Percentiles rank a stretch among this genome's conserved stretches.
Conservation (phyloP, 2,797 vertebrate species). For the Cryptoblepharus egeriae region DNA sequence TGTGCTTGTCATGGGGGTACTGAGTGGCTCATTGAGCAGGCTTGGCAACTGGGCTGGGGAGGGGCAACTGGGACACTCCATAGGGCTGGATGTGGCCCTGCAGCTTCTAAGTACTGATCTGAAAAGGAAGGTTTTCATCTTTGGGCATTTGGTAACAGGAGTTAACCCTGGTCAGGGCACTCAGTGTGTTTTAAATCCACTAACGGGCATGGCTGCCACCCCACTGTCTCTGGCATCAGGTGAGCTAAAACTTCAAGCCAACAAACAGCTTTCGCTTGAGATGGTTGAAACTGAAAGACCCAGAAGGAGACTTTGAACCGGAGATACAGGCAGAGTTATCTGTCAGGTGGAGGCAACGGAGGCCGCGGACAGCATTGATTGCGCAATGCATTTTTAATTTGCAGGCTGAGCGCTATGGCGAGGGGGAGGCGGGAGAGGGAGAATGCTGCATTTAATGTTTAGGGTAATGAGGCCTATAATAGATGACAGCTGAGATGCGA, state of each 20-base stretch:
- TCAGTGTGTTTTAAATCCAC: background rate
- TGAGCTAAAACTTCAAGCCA: background rate
- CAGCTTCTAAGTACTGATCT: background rate
- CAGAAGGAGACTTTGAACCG: constrained; percentile 53
- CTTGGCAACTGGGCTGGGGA: background rate
- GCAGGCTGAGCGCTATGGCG: constrained; percentile 59
- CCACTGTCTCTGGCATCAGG: background rate
- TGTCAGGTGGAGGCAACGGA: constrained; percentile 33
- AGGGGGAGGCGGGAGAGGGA: constrained; percentile 32
- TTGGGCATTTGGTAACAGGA: background rate
- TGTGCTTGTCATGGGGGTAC: background rate
- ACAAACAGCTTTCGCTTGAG: background rate
- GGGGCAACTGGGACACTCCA: background rate
- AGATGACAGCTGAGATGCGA: constrained; percentile 73
- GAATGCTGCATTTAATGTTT: constrained; percentile 64
- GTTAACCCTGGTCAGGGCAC: background rate
- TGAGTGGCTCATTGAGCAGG: background rate
- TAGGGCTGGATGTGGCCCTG: background rate
- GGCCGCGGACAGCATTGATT: constrained; percentile 38
- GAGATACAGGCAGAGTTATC: constrained; percentile 24
- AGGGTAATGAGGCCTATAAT: constrained; percentile 76
- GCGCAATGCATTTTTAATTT: constrained; percentile 49
- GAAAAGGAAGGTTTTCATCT: background rate
- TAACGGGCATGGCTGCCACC: background rate
- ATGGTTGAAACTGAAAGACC: constrained; percentile 12